phyloP scores from a whole-genome alignment of 2,797 vertebrate genomes.

The Cynodonichthys magdalenae region DNA sequence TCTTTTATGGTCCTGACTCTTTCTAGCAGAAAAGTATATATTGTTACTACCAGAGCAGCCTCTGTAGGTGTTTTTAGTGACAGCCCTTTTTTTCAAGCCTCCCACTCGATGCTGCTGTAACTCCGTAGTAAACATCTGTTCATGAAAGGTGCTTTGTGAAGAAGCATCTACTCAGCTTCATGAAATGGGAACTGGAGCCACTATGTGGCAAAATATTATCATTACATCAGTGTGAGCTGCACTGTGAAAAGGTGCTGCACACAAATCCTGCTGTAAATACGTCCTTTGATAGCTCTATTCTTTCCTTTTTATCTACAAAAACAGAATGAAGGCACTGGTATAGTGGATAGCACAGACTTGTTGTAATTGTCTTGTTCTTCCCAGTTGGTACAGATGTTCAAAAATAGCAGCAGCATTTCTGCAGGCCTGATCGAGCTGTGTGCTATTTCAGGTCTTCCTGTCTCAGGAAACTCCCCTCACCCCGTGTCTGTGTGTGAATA shows the following conservation, averaged over 20 bases:
- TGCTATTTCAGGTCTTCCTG: slow-evolving; percentile 84
- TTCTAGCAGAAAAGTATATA: not conserved
- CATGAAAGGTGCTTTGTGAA: slow-evolving; percentile 66
- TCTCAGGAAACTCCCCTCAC: slow-evolving; percentile 78
- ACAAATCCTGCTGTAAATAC: slow-evolving; percentile 21
- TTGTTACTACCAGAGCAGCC: not conserved
- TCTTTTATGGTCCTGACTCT: not conserved
- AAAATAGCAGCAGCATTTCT: slow-evolving; percentile 77
- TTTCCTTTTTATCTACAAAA: slow-evolving; percentile 3
- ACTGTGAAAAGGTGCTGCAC: slow-evolving; percentile 15
- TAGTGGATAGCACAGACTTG: slow-evolving; percentile 22
- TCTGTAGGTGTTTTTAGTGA: slow-evolving; percentile 2
- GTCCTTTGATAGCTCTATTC: not conserved
- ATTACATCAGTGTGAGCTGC: slow-evolving; percentile 21
- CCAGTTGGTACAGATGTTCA: slow-evolving; percentile 63
- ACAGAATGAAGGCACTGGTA: too few relatives aligned
- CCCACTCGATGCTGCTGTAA: slow-evolving; percentile 46
- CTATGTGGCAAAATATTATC: slow-evolving; percentile 60
- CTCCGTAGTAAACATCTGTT: slow-evolving; percentile 69
- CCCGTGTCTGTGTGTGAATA: slow-evolving; percentile 62
- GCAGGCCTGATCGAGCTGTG: slow-evolving; percentile 71
- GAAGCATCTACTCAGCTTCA: slow-evolving; percentile 4
- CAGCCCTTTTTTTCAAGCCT: slow-evolving; percentile 38
- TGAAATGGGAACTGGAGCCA: slow-evolving; percentile 59
- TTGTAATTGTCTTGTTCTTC: slow-evolving; percentile 56